These are phyloP conservation scores for Phainopepla nitens DNA, from an alignment of 2,113 vertebrate species.

Conservation along the genomic window DNA sequence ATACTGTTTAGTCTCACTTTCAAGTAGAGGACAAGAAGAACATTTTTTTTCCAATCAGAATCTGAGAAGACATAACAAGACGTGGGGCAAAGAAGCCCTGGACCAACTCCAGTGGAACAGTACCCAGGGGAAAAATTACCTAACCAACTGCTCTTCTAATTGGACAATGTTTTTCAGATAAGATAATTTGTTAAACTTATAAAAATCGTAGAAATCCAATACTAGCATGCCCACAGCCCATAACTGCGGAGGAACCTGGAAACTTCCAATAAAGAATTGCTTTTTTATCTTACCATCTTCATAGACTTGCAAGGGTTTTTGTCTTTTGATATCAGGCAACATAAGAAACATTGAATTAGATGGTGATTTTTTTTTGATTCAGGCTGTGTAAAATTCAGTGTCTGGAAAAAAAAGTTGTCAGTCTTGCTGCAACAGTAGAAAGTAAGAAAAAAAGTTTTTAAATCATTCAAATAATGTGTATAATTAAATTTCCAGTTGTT, in stretches of 20 bases:
- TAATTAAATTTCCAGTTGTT: background rate
- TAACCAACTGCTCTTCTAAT: background rate
- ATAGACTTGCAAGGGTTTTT: background rate
- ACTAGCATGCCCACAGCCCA: accelerated
- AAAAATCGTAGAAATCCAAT: background rate
- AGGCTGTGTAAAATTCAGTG: background rate
- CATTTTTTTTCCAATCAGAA: background rate
- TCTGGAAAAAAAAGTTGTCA: background rate
- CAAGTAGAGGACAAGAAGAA: background rate
- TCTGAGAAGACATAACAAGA: background rate
- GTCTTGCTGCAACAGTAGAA: background rate
- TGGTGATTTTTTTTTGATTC: background rate
- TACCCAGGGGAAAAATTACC: background rate
- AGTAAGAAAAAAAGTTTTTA: background rate
- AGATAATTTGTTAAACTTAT: background rate
- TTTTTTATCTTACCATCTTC: background rate
- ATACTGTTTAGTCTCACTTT: background rate
- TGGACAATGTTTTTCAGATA: background rate
- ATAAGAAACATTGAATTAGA: background rate
- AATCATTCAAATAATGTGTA: background rate
- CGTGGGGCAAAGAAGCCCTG: background rate
- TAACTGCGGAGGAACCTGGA: background rate
- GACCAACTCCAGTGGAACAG: background rate
- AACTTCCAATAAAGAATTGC: background rate
- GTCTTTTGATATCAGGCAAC: background rate